A percentile compares a stretch with the other conserved stretches of the same genome.
Conservation (phyloP, 2,797 vertebrate species). For the Paratrypauchen microcephalus region DNA sequence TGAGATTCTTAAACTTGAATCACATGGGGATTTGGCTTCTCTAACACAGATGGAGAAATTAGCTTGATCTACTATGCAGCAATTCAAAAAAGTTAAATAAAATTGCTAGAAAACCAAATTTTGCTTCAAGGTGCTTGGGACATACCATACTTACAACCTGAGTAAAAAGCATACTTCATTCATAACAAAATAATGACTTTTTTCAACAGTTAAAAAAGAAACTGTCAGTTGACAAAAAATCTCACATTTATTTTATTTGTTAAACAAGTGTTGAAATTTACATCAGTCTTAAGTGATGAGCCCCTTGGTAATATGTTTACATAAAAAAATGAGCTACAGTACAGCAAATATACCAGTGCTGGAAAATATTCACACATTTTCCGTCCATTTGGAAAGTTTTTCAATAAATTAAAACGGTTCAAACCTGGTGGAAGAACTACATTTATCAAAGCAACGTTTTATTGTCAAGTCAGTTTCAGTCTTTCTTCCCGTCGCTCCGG, state of each 20-base stretch:
- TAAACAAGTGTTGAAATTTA: conserved; percentile 99
- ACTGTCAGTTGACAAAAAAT: conserved; percentile 89
- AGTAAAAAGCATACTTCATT: conserved; percentile 70
- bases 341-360: conserved; percentile 86
- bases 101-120: conserved; percentile 46
- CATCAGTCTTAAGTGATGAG: conserved; percentile 98
- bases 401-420: conserved; percentile 84
- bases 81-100: conserved; percentile 51
- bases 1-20: conserved; percentile 78
- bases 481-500: conserved; percentile 68
- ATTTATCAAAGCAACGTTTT: conserved; percentile 84
- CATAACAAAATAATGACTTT: conserved; percentile 66
- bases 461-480: conserved; percentile 76
- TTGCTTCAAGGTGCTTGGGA: conserved; percentile 63
- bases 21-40: conserved; percentile 76
- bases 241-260: conserved; percentile 99
- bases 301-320: conserved; percentile 96
- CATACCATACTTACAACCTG: conserved; percentile 71
- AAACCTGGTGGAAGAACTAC: conserved; percentile 89
- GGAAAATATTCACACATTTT: conserved; percentile 90
- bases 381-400: conserved; percentile 77
- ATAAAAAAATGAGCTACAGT: conserved; percentile 89
- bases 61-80: conserved; percentile 62
- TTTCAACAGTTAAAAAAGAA: conserved; percentile 68
- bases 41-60: conserved; percentile 70